Percentiles rank a stretch among this genome's conserved stretches.
Evolutionary conservation across 1,140 invertebrate genomes (phyloP).

Genomic region (Homalodisca vitripennis): DNA sequence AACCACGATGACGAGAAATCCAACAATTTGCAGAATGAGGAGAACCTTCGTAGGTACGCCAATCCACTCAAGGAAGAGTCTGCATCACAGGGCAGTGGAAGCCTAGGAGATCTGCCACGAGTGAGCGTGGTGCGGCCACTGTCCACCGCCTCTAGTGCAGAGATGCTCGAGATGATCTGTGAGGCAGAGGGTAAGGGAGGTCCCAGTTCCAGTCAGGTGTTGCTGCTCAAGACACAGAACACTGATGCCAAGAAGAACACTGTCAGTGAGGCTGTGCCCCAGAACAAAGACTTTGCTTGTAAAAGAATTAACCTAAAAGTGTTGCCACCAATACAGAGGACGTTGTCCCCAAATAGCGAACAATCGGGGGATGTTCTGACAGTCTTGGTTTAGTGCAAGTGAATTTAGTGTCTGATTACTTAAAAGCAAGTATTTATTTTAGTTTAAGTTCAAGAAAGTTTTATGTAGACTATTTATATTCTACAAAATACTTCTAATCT

Average conservation of each 20-base stretch:
- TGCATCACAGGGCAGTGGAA: conserved; percentile 36
- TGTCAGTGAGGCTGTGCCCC: conserved; percentile 66
- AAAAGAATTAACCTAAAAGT: conserved; percentile 58
- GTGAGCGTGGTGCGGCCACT: conserved; percentile 60
- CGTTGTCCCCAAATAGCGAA: conserved; percentile 38
- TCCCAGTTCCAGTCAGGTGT: conserved; percentile 52
- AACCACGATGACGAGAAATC: conserved; percentile 80
- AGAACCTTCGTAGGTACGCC: conserved; percentile 73
- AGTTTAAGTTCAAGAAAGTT: too few relatives aligned
- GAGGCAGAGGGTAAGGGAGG: conserved; percentile 52
- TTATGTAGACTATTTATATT: too few relatives aligned
- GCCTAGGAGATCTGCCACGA: conserved; percentile 42
- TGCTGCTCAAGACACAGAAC: conserved; percentile 71
- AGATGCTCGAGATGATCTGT: conserved; percentile 62
- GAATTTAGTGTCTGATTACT: not conserved
- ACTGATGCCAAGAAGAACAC: conserved; percentile 76
- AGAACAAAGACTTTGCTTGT: conserved; percentile 75
- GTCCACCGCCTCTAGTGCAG: conserved; percentile 53
- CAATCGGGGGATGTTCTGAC: conserved; percentile 39
- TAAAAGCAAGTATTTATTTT: too few relatives aligned
- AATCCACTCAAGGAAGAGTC: conserved; percentile 56
- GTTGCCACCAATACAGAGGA: conserved; percentile 43
- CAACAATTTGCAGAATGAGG: conserved; percentile 87
- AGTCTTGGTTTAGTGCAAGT: conserved; percentile 39
- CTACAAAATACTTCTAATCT: too few relatives aligned